These are phyloP conservation scores for Lipophrys pholis DNA, from an alignment of 2,113 vertebrate genomes.

Conservation along the genomic window DNA sequence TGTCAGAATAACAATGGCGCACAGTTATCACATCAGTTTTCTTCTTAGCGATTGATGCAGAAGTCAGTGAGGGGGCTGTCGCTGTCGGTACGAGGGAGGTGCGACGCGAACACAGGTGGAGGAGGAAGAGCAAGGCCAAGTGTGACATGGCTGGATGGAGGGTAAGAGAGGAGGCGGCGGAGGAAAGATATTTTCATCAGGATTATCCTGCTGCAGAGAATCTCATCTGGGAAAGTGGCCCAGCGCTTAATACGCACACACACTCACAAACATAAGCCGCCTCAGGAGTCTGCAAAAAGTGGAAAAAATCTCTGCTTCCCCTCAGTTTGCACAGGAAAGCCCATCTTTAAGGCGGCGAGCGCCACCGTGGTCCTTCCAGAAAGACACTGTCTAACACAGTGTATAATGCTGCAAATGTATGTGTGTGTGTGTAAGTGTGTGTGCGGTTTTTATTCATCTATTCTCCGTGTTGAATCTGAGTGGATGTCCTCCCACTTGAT, in stretches of 20 bases:
- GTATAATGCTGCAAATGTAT: not conserved
- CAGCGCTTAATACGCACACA: constrained; percentile 37
- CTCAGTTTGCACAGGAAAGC: constrained; percentile 51
- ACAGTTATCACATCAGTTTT: not conserved
- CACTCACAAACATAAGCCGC: constrained; percentile 21
- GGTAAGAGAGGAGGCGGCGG: not conserved
- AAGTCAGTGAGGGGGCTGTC: constrained; percentile 28
- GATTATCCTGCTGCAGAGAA: constrained; percentile 66
- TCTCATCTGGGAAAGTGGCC: constrained; percentile 71
- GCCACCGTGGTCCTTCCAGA: not conserved
- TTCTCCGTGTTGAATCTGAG: constrained; percentile 26
- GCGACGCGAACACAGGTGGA: constrained; percentile 14
- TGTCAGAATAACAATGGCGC: not conserved
- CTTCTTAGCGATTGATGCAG: not conserved
- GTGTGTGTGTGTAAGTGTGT: not conserved
- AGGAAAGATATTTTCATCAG: constrained; percentile 64
- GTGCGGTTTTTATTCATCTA: not conserved
- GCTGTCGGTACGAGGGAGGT: constrained; percentile 23
- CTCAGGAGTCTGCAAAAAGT: constrained; percentile 33
- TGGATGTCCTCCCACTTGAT: constrained; percentile 50
- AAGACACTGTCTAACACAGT: not conserved
- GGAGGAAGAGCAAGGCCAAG: constrained; percentile 18
- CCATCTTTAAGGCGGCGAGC: constrained; percentile 18
- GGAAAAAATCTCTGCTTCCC: constrained; percentile 39
- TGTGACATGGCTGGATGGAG: constrained; percentile 24